Conservation (phyloP, 2,888 invertebrate species). For the Diploptera punctata region DNA sequence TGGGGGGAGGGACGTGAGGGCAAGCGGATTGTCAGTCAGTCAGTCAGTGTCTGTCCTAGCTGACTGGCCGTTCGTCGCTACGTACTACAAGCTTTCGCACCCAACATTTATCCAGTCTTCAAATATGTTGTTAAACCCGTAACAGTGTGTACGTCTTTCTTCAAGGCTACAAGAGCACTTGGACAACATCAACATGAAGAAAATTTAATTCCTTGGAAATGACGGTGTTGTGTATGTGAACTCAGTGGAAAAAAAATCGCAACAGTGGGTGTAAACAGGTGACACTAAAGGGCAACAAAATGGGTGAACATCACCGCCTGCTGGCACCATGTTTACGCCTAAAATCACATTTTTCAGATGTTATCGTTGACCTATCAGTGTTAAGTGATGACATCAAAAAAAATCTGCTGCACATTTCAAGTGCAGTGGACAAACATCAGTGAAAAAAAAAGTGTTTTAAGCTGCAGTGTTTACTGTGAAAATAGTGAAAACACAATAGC, state of each 20-base stretch:
- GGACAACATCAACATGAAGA: not conserved
- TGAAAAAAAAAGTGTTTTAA: no score
- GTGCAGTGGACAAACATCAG: conserved; percentile 12
- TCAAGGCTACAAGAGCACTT: not conserved
- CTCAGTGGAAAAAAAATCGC: not conserved
- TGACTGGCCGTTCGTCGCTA: conserved; percentile 25
- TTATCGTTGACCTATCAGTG: not conserved
- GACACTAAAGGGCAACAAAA: not conserved
- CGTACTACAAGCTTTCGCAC: not conserved
- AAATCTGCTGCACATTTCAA: not conserved
- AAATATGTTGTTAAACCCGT: not conserved
- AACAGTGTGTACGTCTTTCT: no score
- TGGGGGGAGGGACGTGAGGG: conserved; percentile 19
- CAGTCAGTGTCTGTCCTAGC: conserved; percentile 40
- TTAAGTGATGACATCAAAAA: conserved; percentile 1
- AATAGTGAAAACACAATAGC: no score
- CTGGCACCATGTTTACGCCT: not conserved
- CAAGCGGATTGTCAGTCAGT: conserved; percentile 38
- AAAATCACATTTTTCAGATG: not conserved
- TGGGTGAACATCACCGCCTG: not conserved
- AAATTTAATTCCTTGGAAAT: not conserved
- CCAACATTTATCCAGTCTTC: not conserved
- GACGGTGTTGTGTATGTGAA: conserved; percentile 7
- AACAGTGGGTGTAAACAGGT: not conserved
- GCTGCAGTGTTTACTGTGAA: no score